Evolutionary conservation across 2,797 vertebrate species (phyloP), one percentile per base, ranked within the genome.

Genomic region (Coilia nasus): DNA sequence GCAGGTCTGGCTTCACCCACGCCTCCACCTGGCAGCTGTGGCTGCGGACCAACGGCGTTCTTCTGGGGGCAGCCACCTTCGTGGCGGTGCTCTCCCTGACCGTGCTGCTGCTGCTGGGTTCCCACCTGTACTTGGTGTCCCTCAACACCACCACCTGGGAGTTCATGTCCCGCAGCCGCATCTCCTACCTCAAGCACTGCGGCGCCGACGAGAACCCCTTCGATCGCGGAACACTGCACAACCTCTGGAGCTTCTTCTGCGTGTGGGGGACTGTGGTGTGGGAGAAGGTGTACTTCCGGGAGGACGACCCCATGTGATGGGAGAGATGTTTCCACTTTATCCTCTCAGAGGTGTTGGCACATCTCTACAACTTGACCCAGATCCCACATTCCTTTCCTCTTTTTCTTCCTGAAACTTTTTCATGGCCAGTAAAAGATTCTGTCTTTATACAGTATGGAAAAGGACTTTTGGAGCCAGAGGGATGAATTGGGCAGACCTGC

Each of bases 141-240:
- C 94, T 96, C 87, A 98, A 99, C 92, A 96, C 95, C 85, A 99
- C 98, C 82, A 99, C 97, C 35, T 99, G 98, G 98, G 98, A 99
- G 91, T 99, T 99, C 94, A 97, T 98, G 96, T 97, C 97, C 0
- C 94, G 96, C 19, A 97, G 99, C 86, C 96, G 97, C 90, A 97
- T 99, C 85, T 96, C 97, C 91, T 99, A 99, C 96, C 96, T 99
- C 92, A 96, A 93, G 17, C 96, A 97, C 91, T 96, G 96, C 0
- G 95, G 95, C 6, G 56, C 91, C 0, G 96, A 97, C 3, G 93
- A 97, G 87, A 99, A 97, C 92, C 98, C 98, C 4, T 99, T 99
- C 0, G 97, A 99, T 93, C 96, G 95, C 0, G 98, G 98, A 9
- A 88, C 96, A 12, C 54, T 95, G 35, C 93, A 91, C 83, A 99